Conservation (phyloP, 2,888 invertebrate species). For the Spicauda simplicius region DNA sequence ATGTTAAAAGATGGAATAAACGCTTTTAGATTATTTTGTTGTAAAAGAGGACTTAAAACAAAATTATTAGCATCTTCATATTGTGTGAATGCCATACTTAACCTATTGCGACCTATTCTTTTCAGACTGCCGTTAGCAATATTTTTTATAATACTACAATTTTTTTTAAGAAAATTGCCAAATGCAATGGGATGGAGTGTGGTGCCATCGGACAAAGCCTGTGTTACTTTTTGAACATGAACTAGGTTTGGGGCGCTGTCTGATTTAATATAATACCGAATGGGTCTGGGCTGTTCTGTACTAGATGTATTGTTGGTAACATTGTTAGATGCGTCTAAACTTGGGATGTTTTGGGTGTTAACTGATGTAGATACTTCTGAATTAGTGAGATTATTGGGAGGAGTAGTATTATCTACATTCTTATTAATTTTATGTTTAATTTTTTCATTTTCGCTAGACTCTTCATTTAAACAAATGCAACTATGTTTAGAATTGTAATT, state of each 20-base stretch:
- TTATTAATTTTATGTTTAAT: slow-evolving; percentile 1
- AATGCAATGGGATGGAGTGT: slow-evolving; percentile 17
- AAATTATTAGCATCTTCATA: not conserved
- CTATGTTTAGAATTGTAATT: not conserved
- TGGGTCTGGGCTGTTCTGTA: not conserved
- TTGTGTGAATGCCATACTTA: no score
- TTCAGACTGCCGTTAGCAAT: no score
- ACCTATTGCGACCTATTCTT: no score
- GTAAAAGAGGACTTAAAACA: not conserved
- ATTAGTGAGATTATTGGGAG: not conserved
- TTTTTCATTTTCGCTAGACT: not conserved
- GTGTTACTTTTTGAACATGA: slow-evolving; percentile 10
- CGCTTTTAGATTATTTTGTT: slow-evolving; percentile 13
- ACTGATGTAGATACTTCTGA: no score
- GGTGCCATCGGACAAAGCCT: slow-evolving; percentile 11
- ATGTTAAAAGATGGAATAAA: slow-evolving; percentile 16
- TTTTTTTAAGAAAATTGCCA: not conserved
- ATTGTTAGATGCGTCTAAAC: no score
- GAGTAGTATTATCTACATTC: not conserved
- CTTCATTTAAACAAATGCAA: not conserved
- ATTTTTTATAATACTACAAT: no score
- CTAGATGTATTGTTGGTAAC: not conserved
- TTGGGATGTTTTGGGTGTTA: no score
- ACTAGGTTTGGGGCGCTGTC: slow-evolving; percentile 6
- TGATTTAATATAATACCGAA: not conserved